Percentiles rank a stretch among this genome's conserved stretches.
Evolutionary conservation across 1,140 invertebrate genomes (phyloP).

Genomic region (Drosophila ironensis): DNA sequence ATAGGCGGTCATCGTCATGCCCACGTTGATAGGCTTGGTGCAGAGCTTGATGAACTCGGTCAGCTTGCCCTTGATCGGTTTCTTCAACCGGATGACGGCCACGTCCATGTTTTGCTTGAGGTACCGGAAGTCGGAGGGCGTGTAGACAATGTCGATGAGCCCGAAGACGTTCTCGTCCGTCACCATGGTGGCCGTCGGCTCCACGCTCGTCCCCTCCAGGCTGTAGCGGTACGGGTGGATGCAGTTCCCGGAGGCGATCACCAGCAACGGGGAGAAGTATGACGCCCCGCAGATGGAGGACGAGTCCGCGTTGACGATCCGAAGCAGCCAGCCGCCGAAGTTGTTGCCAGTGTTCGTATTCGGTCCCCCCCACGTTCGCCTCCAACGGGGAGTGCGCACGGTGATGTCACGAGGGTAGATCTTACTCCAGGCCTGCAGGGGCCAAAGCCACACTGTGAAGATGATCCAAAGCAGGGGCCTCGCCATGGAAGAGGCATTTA

Average conservation of each 20-base stretch:
- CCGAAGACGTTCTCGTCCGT: neutral
- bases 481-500: neutral
- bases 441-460: neutral
- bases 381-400: neutral
- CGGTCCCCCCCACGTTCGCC: neutral
- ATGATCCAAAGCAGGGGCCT: neutral
- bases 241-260: slow-evolving; percentile 38
- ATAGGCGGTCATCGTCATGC: neutral
- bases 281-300: slow-evolving; percentile 23
- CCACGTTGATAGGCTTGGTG: neutral
- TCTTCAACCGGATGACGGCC: slow-evolving; percentile 6
- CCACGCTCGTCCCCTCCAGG: neutral
- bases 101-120: slow-evolving; percentile 23
- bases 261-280: slow-evolving; percentile 18
- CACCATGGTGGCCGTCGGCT: slow-evolving; percentile 10
- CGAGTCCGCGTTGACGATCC: neutral
- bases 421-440: neutral
- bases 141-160: slow-evolving; percentile 22
- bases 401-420: neutral
- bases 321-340: slow-evolving; percentile 34
- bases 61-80: slow-evolving; percentile 13
- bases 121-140: neutral
- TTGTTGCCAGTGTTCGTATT: slow-evolving; percentile 1
- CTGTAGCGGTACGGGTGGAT: slow-evolving; percentile 14
- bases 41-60: slow-evolving; percentile 38